Percentiles rank a stretch among this genome's conserved stretches.
phyloP scores from a whole-genome alignment of 2,113 vertebrate genomes.

The Alces alces region DNA sequence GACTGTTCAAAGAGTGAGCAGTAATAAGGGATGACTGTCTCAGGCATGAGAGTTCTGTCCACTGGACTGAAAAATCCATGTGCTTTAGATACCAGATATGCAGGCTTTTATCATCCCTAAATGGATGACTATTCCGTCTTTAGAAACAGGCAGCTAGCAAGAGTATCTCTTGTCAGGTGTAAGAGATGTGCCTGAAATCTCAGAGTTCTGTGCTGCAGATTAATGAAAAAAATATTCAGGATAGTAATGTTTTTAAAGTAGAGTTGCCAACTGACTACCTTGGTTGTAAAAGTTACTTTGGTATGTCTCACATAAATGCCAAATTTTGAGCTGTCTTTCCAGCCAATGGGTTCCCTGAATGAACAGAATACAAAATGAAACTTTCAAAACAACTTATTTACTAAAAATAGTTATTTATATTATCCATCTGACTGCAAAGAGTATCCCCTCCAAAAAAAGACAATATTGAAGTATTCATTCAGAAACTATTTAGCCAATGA shows the following conservation, averaged over 20 bases:
- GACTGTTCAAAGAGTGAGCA: background rate
- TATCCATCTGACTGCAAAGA: background rate
- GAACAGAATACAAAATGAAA: background rate
- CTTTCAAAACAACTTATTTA: background rate
- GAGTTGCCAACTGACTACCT: background rate
- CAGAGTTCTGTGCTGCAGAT: background rate
- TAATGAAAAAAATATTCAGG: background rate
- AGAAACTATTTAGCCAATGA: background rate
- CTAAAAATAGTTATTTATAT: background rate
- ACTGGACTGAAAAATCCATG: background rate
- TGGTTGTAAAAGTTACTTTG: background rate
- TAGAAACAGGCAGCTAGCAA: background rate
- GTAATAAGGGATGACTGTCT: background rate
- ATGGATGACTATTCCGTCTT: background rate
- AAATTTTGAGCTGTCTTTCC: background rate
- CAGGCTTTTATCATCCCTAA: background rate
- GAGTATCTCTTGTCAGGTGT: background rate
- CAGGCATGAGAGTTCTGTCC: background rate
- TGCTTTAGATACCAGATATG: background rate
- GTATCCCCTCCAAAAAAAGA: background rate
- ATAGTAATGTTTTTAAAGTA: background rate
- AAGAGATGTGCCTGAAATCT: background rate
- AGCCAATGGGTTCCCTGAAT: background rate
- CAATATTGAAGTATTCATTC: background rate
- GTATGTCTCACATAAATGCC: background rate